Evolutionary conservation across 2,113 vertebrate genomes (phyloP).

Genomic region (Otis tarda): DNA sequence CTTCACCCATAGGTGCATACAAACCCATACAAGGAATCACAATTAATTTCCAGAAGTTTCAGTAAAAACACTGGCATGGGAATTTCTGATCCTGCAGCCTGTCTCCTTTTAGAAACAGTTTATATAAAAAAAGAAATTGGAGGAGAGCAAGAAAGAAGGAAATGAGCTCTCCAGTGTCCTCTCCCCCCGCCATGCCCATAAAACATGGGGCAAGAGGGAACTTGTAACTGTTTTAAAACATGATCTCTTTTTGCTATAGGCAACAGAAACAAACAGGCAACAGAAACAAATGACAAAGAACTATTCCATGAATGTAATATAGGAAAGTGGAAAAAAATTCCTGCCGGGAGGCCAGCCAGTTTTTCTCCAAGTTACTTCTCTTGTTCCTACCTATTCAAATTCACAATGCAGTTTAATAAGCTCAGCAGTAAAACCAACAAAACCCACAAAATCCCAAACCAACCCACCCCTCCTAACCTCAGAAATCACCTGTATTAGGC

Average conservation of each 20-base stretch:
- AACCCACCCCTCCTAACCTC: no score
- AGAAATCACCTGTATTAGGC: not conserved
- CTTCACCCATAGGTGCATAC: not conserved
- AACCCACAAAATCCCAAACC: not conserved
- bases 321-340: slow-evolving; percentile 33
- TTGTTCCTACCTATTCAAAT: not conserved
- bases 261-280: slow-evolving; percentile 36
- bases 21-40: not conserved
- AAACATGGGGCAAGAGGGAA: not conserved
- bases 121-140: not conserved
- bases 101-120: not conserved
- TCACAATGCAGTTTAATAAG: not conserved
- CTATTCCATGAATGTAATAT: slow-evolving; percentile 36
- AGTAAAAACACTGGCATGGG: not conserved
- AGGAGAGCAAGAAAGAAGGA: not conserved
- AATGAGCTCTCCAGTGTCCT: not conserved
- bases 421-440: not conserved
- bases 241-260: not conserved
- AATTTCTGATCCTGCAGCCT: not conserved
- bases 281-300: slow-evolving; percentile 32
- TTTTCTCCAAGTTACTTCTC: slow-evolving; percentile 26
- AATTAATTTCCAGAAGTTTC: not conserved
- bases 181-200: not conserved
- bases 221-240: not conserved
- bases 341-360: slow-evolving; percentile 18